Evolutionary conservation across 2,888 invertebrate species (phyloP).

Genomic region (Andrena trimmerana): DNA sequence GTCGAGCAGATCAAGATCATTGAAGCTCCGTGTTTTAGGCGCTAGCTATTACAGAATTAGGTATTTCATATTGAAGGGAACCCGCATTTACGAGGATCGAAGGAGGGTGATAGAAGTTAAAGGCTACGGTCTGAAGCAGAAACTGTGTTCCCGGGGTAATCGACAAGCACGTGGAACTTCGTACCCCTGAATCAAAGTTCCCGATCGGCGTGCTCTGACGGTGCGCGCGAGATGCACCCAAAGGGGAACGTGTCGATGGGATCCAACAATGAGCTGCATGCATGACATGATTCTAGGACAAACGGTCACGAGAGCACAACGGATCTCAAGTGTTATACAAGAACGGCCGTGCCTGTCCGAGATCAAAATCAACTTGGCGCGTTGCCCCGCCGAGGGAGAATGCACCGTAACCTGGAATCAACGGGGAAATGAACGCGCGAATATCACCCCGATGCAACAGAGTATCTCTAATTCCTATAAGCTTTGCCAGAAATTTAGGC

Average conservation of each 20-base stretch:
- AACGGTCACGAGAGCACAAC: constrained; percentile 63
- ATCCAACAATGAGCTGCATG: constrained; percentile 43
- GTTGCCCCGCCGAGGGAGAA: constrained; percentile 21
- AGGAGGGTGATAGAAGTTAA: background rate
- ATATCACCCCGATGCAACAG: constrained; percentile 13
- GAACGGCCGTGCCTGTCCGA: constrained; percentile 57
- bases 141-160: background rate
- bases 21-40: too few relatives aligned
- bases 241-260: constrained; percentile 37
- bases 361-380: constrained; percentile 60
- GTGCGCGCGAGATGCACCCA: constrained; percentile 4
- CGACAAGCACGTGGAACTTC: constrained; percentile 10
- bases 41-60: too few relatives aligned
- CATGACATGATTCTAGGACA: constrained; percentile 65
- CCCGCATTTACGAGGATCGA: too few relatives aligned
- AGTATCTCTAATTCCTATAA: constrained; percentile 24
- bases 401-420: constrained; percentile 42
- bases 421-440: constrained; percentile 45
- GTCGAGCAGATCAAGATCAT: too few relatives aligned
- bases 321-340: constrained; percentile 36
- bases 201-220: constrained; percentile 13
- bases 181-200: constrained; percentile 14
- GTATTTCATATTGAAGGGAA: too few relatives aligned
- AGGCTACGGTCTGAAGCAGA: background rate
- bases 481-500: background rate